A percentile compares a stretch with the other conserved stretches of the same genome.
phyloP scores from a whole-genome alignment of 2,888 invertebrate species.

The Stenolophus ochropezus region DNA sequence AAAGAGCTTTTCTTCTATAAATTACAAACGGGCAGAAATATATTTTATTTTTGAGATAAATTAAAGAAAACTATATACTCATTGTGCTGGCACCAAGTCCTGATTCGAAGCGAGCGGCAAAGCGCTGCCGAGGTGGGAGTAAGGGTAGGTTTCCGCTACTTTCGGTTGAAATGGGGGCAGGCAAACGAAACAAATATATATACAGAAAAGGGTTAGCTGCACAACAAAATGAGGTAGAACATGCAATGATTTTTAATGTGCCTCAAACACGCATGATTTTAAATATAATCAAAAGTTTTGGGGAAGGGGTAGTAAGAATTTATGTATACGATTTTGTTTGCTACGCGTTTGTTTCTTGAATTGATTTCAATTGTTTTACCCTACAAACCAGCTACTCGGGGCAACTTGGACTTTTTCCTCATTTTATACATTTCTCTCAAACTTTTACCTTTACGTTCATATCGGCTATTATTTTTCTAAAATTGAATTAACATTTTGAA shows the following conservation, averaged over 20 bases:
- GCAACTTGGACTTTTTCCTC: too few relatives aligned
- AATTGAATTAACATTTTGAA: too few relatives aligned
- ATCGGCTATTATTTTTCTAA: too few relatives aligned
- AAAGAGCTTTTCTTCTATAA: slow-evolving; percentile 12
- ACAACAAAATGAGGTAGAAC: slow-evolving; percentile 68
- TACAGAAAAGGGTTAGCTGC: slow-evolving; percentile 62
- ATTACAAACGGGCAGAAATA: slow-evolving; percentile 56
- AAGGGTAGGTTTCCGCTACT: neutral
- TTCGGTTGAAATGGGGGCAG: neutral
- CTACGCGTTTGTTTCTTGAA: slow-evolving; percentile 43
- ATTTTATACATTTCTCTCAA: too few relatives aligned
- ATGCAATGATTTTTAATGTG: slow-evolving; percentile 72
- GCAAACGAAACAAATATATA: slow-evolving; percentile 45
- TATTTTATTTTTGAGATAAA: slow-evolving; percentile 69
- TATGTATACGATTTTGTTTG: slow-evolving; percentile 44
- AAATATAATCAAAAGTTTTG: slow-evolving; percentile 66
- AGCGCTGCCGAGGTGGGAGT: neutral
- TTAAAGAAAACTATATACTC: slow-evolving; percentile 68
- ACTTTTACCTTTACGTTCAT: neutral
- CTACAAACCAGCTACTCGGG: too few relatives aligned
- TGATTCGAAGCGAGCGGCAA: neutral
- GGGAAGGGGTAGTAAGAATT: slow-evolving; percentile 11
- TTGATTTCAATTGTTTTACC: slow-evolving; percentile 34
- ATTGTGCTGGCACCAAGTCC: slow-evolving; percentile 63
- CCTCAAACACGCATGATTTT: slow-evolving; percentile 72